A percentile compares a stretch with the other conserved stretches of the same genome.
Evolutionary conservation across 2,888 invertebrate species (phyloP).

Genomic region (Watsonalla binaria): DNA sequence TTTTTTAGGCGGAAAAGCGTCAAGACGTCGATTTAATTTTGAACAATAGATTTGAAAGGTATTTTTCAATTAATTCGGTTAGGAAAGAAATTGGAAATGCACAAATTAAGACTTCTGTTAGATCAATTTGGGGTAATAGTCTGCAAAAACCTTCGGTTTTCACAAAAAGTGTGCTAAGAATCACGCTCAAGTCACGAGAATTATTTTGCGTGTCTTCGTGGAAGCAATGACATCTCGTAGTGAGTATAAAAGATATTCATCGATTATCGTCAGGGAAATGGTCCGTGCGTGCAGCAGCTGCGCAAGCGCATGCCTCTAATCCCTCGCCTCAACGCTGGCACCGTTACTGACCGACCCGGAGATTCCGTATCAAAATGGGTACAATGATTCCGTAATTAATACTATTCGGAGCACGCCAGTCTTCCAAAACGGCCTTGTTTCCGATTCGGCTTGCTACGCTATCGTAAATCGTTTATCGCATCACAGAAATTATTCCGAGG

Average conservation of each 20-base stretch:
- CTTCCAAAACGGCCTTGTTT: constrained; percentile 67
- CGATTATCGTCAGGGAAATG: constrained; percentile 28
- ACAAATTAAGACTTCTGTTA: neutral
- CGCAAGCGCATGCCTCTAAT: constrained; percentile 37
- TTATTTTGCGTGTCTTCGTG: constrained; percentile 11
- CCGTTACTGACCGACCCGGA: constrained; percentile 48
- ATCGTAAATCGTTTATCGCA: constrained; percentile 69
- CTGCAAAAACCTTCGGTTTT: constrained; percentile 5
- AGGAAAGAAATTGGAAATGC: neutral
- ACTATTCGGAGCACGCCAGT: constrained; percentile 59
- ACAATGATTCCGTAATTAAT: constrained; percentile 64
- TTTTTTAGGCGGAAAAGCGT: no score
- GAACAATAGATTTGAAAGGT: no score
- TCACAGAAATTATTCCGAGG: constrained; percentile 43
- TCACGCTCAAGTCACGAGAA: constrained; percentile 18
- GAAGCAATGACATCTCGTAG: constrained; percentile 20
- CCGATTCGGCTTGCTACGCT: constrained; percentile 58
- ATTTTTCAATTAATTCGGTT: no score
- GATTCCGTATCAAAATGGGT: constrained; percentile 49
- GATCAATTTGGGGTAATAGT: constrained; percentile 1
- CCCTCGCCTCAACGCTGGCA: constrained; percentile 34
- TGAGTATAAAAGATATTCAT: constrained; percentile 18
- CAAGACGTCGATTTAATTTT: no score
- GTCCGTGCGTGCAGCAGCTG: constrained; percentile 53
- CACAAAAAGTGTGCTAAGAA: constrained; percentile 17